phyloP scores from a whole-genome alignment of 2,113 vertebrate genomes.

The Podiceps cristatus region DNA sequence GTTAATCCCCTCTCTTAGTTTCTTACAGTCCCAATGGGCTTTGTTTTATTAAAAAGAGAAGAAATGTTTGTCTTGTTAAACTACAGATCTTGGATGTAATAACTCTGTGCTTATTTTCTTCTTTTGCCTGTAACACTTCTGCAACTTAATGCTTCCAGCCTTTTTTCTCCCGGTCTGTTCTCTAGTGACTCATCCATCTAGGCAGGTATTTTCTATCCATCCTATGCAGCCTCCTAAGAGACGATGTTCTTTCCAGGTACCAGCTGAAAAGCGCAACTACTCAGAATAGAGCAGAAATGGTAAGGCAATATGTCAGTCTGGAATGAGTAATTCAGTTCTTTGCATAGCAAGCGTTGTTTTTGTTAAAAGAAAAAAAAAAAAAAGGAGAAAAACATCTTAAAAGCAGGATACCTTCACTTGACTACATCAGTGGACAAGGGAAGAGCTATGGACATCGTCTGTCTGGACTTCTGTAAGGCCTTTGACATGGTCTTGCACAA shows the following conservation, averaged over 20 bases:
- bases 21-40: neutral
- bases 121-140: neutral
- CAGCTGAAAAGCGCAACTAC: slow-evolving; percentile 40
- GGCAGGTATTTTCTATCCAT: slow-evolving; percentile 57
- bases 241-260: slow-evolving; percentile 37
- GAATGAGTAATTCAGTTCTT: slow-evolving; percentile 26
- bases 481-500: too few relatives aligned
- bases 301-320: slow-evolving; percentile 38
- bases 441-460: too few relatives aligned
- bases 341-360: slow-evolving; percentile 3
- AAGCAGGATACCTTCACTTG: neutral
- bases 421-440: too few relatives aligned
- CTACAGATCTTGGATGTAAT: neutral
- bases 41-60: neutral
- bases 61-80: neutral
- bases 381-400: neutral
- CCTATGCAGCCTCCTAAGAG: slow-evolving; percentile 25
- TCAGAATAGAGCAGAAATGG: slow-evolving; percentile 48
- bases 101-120: neutral
- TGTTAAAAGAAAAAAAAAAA: slow-evolving; percentile 10
- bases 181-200: slow-evolving; percentile 44
- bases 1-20: neutral
- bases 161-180: neutral
- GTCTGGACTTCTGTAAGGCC: too few relatives aligned
- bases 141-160: neutral